Percentiles rank a stretch among this genome's conserved stretches.
These are phyloP conservation scores for Coreius guichenoti DNA, from an alignment of 2,797 vertebrate species.

Conservation along the genomic window DNA sequence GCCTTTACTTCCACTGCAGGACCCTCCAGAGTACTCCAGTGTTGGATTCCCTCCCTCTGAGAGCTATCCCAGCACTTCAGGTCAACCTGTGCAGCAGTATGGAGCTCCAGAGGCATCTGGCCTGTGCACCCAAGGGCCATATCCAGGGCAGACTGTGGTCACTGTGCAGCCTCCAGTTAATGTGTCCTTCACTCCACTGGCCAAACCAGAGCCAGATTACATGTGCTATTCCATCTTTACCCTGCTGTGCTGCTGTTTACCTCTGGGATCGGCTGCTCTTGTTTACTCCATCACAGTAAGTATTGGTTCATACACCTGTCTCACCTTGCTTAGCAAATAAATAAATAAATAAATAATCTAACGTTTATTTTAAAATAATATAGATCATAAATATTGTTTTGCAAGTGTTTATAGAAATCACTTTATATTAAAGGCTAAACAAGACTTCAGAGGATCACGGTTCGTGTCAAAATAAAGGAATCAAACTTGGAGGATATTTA, in stretches of 20 bases:
- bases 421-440: too few species aligned
- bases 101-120: background rate
- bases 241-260: too few species aligned
- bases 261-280: conserved; percentile 78
- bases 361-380: too few species aligned
- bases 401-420: too few species aligned
- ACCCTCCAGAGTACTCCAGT: conserved; percentile 24
- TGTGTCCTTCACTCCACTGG: too few species aligned
- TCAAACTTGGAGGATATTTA: too few species aligned
- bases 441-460: too few species aligned
- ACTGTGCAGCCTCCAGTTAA: conserved; percentile 68
- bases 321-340: background rate
- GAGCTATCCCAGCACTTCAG: conserved; percentile 41
- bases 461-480: too few species aligned
- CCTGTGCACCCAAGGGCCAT: background rate
- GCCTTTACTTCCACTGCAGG: conserved; percentile 67
- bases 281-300: conserved; percentile 80
- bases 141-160: conserved; percentile 42
- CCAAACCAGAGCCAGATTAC: too few species aligned
- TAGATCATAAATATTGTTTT: too few species aligned
- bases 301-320: conserved; percentile 14
- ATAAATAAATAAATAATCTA: background rate
- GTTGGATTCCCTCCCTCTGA: conserved; percentile 37
- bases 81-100: conserved; percentile 44
- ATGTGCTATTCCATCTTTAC: too few species aligned